A percentile compares a stretch with the other conserved stretches of the same genome.
Evolutionary conservation across 2,888 invertebrate genomes (phyloP).

Genomic region (Drosophila greeni): DNA sequence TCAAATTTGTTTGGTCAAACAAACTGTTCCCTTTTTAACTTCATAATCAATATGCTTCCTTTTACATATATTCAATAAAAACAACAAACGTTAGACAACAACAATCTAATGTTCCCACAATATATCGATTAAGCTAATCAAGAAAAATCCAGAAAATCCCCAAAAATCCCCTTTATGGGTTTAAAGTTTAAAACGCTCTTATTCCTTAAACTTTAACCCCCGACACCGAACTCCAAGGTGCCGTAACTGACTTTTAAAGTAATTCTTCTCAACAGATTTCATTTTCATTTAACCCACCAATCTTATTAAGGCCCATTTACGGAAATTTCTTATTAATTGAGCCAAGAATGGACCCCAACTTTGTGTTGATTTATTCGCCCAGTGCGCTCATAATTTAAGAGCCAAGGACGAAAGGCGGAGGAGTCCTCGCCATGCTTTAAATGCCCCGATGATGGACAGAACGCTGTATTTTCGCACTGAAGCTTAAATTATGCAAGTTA

Average conservation of each 20-base stretch:
- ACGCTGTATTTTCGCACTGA: slow-evolving; percentile 58
- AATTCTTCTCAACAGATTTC: slow-evolving; percentile 1
- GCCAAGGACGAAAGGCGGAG: slow-evolving; percentile 49
- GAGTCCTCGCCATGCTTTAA: slow-evolving; percentile 53
- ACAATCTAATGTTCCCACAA: background rate
- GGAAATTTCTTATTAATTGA: slow-evolving; percentile 24
- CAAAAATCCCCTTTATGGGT: no score
- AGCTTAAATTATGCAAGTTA: slow-evolving; percentile 71
- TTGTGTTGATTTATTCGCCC: slow-evolving; percentile 56
- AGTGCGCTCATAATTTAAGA: slow-evolving; percentile 55
- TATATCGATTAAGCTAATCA: background rate
- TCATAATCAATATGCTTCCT: no score
- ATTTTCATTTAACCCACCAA: slow-evolving; percentile 25
- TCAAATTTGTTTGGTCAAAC: no score
- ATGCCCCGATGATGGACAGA: slow-evolving; percentile 62
- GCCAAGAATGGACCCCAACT: slow-evolving; percentile 18
- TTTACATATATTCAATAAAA: no score
- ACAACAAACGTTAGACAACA: background rate
- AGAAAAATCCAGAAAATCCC: no score
- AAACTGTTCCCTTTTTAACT: no score
- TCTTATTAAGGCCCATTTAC: slow-evolving; percentile 23
- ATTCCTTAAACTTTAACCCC: background rate
- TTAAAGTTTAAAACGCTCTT: background rate
- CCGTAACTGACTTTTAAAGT: background rate
- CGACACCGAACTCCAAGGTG: background rate